Conservation (phyloP, 2,113 vertebrate genomes). For the Psilopogon haemacephalus region DNA sequence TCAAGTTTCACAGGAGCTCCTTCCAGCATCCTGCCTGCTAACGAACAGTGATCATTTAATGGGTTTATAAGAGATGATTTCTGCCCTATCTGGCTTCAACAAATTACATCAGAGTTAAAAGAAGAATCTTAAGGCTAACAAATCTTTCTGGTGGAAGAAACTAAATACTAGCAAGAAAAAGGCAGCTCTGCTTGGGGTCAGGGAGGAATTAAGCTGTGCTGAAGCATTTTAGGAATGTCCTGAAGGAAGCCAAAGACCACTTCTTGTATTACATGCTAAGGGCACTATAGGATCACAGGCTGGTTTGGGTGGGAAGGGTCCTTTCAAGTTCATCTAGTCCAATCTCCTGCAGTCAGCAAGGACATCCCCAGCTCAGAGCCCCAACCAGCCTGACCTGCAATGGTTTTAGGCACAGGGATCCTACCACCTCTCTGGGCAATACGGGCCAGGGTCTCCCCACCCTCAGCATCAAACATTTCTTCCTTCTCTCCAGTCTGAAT, state of each 20-base stretch:
- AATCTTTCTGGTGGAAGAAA: neutral
- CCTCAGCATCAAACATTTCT: no score
- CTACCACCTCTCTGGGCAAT: no score
- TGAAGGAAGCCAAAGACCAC: neutral
- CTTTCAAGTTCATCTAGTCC: neutral
- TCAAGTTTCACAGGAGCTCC: slow-evolving; percentile 32
- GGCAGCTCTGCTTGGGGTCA: neutral
- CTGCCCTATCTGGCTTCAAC: neutral
- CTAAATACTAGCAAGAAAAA: neutral
- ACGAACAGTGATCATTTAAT: slow-evolving; percentile 11
- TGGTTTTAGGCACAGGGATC: no score
- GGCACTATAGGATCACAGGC: neutral
- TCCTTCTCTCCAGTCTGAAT: no score
- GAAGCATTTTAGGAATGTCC: neutral
- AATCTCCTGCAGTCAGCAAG: no score
- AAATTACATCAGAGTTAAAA: neutral
- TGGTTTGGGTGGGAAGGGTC: neutral
- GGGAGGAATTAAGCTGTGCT: neutral
- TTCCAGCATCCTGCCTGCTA: slow-evolving; percentile 47
- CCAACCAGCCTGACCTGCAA: no score
- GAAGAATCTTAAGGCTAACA: neutral
- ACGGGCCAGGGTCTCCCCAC: no score
- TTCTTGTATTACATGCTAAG: neutral
- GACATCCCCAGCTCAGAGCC: no score
- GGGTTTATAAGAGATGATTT: neutral